phyloP scores from a whole-genome alignment of 2,113 vertebrate species.

The Pygoscelis adeliae region DNA sequence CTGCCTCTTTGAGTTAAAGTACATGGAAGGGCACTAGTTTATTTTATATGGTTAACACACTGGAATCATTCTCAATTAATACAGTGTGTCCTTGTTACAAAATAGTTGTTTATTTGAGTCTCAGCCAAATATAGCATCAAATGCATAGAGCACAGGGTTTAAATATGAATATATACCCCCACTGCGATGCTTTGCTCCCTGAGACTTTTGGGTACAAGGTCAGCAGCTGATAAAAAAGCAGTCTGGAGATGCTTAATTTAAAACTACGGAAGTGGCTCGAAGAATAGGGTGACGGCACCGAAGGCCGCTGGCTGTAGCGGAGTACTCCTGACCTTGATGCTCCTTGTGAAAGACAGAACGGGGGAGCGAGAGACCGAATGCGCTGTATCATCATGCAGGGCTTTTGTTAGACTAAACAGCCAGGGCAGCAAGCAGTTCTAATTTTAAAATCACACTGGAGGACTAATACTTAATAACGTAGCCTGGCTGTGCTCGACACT shows the following conservation, averaged over 20 bases:
- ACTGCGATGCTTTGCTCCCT: neutral
- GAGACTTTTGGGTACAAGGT: neutral
- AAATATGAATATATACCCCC: neutral
- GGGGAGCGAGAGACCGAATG: neutral
- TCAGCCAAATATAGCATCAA: neutral
- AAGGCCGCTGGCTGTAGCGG: neutral
- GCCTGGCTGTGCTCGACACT: neutral
- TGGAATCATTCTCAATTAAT: neutral
- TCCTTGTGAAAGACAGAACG: neutral
- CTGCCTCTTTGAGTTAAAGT: neutral
- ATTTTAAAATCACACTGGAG: neutral
- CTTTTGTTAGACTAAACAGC: neutral
- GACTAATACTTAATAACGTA: neutral
- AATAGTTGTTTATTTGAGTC: neutral
- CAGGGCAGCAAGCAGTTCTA: neutral
- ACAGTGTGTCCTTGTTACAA: neutral
- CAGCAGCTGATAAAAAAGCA: neutral
- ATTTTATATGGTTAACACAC: neutral
- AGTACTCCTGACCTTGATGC: constrained; percentile 26
- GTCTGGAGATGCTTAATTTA: neutral
- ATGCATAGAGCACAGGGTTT: neutral
- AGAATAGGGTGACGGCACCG: neutral
- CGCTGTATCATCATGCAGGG: neutral
- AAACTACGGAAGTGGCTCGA: neutral
- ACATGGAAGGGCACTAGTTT: neutral